Evolutionary conservation across 2,113 vertebrate species (phyloP).

Genomic region (Ciconia maguari): DNA sequence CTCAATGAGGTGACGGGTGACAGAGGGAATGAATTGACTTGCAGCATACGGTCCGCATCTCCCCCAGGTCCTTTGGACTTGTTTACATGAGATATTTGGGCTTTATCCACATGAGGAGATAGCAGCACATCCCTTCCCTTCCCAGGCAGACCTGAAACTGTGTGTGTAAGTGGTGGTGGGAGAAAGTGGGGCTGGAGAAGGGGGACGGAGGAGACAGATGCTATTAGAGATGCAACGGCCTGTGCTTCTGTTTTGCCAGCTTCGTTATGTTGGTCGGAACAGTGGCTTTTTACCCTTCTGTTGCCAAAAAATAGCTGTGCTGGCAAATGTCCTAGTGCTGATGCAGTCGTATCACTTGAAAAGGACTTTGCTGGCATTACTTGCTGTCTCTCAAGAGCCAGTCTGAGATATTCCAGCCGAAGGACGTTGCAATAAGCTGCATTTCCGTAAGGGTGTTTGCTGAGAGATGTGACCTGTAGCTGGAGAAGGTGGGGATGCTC

Average conservation of each 20-base stretch:
- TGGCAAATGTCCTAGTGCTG: conserved; percentile 17
- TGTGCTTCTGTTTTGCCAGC: background rate
- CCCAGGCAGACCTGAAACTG: background rate
- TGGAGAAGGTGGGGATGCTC: background rate
- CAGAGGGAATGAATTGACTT: background rate
- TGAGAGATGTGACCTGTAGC: background rate
- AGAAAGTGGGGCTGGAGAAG: background rate
- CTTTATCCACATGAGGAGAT: background rate
- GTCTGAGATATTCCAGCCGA: background rate
- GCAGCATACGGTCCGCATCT: background rate
- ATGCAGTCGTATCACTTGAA: background rate
- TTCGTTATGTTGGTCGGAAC: background rate
- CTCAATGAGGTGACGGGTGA: background rate
- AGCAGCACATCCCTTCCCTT: background rate
- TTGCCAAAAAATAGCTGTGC: conserved; percentile 10
- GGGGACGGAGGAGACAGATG: background rate
- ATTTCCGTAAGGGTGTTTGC: background rate
- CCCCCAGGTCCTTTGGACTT: background rate
- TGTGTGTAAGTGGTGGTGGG: background rate
- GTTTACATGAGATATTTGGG: background rate
- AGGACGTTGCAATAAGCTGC: background rate
- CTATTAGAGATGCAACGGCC: background rate
- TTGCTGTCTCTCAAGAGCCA: background rate
- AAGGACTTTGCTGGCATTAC: conserved; percentile 32
- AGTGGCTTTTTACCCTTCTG: conserved; percentile 12